Evolutionary conservation across 2,797 vertebrate species (phyloP), one percentile per base, ranked within the genome.

Genomic region (Cirrhinus mrigala): DNA sequence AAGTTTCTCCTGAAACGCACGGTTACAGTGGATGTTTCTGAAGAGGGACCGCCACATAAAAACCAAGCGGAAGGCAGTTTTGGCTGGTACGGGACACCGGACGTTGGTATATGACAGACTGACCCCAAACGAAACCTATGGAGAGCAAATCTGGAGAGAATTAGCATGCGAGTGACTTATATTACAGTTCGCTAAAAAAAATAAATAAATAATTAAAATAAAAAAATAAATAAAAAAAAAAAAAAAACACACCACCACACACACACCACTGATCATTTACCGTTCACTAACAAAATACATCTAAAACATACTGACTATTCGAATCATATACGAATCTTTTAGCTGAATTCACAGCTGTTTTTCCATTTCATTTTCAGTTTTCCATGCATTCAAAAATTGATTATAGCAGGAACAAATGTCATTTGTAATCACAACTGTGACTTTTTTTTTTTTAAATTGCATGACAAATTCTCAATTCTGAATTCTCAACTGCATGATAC

Each of bases 1-100:
- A 75, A 94, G 91, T 84, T 93, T 87, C 78, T 91, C 90, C 87
- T 94, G 92, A 77, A 95, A 91, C 6, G 90, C 88, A 9, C 90
- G 91, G 87, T 91, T 94, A 69, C 90, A 86, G 83, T 92, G 87
- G 68, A 94, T 71, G 83, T 89, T 93, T 73, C 80, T 81, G 85
- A 89, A 92, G 56, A 92, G 89, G 7, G 84, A 89, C 60, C 86
- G 90, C 90, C 90, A 90, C 86, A 90, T 90, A 33, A 91, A 90
- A 0, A 83, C 64, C 48, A 93, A 89, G 37, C 94, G 91, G 87
- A 93, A 95, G 78, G 91, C 89, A 37, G 90, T 4, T 9, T 91
- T 92, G 85, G 90, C 89, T 1, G 88, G 50, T 71, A 83, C 74
- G 48, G 83, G 29, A 71, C 80, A 89, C 79, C 86, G 76, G 54